Percentiles rank a stretch among this genome's conserved stretches.
Conservation (phyloP, 2,797 vertebrate genomes). For the Selene dorsalis region DNA sequence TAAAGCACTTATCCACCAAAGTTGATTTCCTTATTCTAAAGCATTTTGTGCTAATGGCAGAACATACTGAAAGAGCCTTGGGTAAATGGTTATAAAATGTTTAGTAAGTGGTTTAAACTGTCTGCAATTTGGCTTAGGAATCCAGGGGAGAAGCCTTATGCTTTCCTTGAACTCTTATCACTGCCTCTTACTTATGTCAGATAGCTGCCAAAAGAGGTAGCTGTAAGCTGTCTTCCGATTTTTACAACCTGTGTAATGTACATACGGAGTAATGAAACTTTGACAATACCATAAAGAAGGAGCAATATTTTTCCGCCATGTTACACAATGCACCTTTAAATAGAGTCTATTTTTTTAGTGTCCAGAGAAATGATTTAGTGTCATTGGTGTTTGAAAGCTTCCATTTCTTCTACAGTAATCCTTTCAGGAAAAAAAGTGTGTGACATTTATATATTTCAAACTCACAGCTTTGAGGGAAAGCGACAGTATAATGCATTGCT, state of each 20-base stretch:
- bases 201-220: slow-evolving; percentile 20
- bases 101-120: slow-evolving; percentile 59
- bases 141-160: slow-evolving; percentile 19
- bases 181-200: slow-evolving; percentile 15
- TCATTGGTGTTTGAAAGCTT: slow-evolving; percentile 69
- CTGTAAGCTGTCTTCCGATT: neutral
- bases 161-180: slow-evolving; percentile 49
- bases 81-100: slow-evolving; percentile 59
- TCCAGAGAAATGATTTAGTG: slow-evolving; percentile 61
- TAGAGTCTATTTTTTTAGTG: slow-evolving; percentile 47
- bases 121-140: slow-evolving; percentile 58
- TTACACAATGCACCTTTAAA: slow-evolving; percentile 53
- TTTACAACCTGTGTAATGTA: slow-evolving; percentile 32
- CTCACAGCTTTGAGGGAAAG: slow-evolving; percentile 66
- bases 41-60: slow-evolving; percentile 55
- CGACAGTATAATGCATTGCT: slow-evolving; percentile 71
- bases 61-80: slow-evolving; percentile 44
- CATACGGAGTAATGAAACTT: slow-evolving; percentile 31
- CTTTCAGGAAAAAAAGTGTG: slow-evolving; percentile 68
- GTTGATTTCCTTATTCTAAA: slow-evolving; percentile 55
- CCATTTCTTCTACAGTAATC: slow-evolving; percentile 71
- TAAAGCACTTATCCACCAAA: slow-evolving; percentile 57
- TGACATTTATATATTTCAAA: slow-evolving; percentile 78
- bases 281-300: slow-evolving; percentile 26
- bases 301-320: slow-evolving; percentile 15